These are phyloP conservation scores for Diabrotica balteata DNA, from an alignment of 2,888 invertebrate species.

Conservation along the genomic window DNA sequence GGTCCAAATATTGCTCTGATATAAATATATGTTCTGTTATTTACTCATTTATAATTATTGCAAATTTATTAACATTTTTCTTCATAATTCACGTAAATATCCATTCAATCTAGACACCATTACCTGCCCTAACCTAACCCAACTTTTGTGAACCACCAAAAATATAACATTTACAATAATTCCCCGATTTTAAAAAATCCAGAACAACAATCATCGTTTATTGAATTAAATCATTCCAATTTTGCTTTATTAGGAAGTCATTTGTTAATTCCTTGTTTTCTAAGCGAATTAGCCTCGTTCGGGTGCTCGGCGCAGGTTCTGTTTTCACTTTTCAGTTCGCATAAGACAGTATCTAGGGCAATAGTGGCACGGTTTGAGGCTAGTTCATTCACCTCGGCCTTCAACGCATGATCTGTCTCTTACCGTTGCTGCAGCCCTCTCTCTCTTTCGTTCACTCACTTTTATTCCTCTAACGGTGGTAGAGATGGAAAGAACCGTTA, in stretches of 20 bases:
- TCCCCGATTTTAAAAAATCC: no score
- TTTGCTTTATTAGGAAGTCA: conserved; percentile 6
- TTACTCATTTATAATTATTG: no score
- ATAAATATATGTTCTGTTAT: no score
- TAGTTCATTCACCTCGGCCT: conserved; percentile 70
- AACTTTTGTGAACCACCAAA: conserved; percentile 11
- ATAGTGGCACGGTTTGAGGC: conserved; percentile 60
- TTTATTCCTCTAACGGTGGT: conserved; percentile 52
- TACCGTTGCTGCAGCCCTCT: conserved; percentile 43
- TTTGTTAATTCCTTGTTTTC: conserved; percentile 6
- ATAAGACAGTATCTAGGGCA: conserved; percentile 38
- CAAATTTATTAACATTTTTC: no score
- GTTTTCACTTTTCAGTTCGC: conserved; percentile 47
- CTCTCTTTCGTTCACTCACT: conserved; percentile 52
- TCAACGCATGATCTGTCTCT: conserved; percentile 57
- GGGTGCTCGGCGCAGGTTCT: conserved; percentile 16
- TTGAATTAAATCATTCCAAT: not conserved
- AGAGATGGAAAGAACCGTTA: conserved; percentile 15
- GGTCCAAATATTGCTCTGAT: no score
- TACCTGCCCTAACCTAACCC: conserved; percentile 26
- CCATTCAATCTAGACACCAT: not conserved
- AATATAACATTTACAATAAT: no score
- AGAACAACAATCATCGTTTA: no score
- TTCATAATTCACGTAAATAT: no score
- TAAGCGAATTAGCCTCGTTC: conserved; percentile 33